Evolutionary conservation across 2,888 invertebrate species (phyloP), one percentile per base, ranked within the genome.

Genomic region (Apamea anceps): DNA sequence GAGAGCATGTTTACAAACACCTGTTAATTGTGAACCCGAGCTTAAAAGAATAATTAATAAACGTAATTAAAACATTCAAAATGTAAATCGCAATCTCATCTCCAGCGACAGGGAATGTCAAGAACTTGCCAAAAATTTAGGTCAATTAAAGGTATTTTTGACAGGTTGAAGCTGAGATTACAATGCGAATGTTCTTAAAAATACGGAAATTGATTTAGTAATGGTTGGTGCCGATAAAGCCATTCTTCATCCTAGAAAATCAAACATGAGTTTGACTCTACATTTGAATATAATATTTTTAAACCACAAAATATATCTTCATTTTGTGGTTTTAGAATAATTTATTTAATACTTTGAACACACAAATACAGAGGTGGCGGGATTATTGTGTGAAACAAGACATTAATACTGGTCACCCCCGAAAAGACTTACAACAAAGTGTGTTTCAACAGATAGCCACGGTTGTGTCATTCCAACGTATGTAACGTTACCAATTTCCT

Each of bases 401-500:
- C 8, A 72, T 62, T 62, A 45, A 25, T 72, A 66, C 13, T 51
- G 18, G 48, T 75, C n/a, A 54, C 42, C n/a, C 32, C 66, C 7
- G 18, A 72, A 72, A 72, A 7, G 32, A 77, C 37, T 42, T 21
- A 71, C 28, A 68, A 15, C 51, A 48, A 48, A 48, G 28, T 63
- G 28, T 37, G 21, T 60, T 28, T n/a, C 54, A 45, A 15, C 18
- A 28, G 32, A 15, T 28, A 74, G 62, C 28, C 25, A 13, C 57
- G 74, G n/a, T 25, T 37, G 4, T 62, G 25, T 37, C 63, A 37
- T 66, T 66, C 32, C 48, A 48, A 48, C 48, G 48, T 48, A 48
- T 15, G 48, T 4, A 48, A 48, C 48, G 75, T 75, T 79, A 68
- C 62, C 48, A 7, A 28, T 70, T 42, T 57, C 45, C 42, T 66